These are phyloP conservation scores for Thamnophis elegans DNA, from an alignment of 2,797 vertebrate genomes.

Conservation along the genomic window DNA sequence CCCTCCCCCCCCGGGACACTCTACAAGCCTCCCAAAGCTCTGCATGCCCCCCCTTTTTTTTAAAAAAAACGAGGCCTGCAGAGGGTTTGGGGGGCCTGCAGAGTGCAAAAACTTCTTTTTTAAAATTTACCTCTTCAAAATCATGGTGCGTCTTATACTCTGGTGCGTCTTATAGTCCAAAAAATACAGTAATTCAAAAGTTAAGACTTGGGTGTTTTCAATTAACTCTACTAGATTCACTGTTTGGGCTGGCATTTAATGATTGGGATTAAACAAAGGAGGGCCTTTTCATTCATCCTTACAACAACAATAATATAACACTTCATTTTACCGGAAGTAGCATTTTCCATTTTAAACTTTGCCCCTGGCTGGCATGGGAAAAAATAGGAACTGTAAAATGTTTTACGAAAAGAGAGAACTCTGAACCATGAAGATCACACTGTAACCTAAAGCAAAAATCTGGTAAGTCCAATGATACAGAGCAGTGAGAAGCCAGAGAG, in stretches of 20 bases:
- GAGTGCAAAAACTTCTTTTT: too few species aligned
- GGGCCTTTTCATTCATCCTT: background rate
- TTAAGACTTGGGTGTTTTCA: background rate
- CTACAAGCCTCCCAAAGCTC: too few species aligned
- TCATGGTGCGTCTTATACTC: too few species aligned
- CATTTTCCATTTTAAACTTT: background rate
- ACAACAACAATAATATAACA: background rate
- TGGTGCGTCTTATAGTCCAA: too few species aligned
- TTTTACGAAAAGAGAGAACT: background rate
- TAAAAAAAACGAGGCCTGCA: too few species aligned
- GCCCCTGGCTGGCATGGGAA: too few species aligned
- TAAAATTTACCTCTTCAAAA: too few species aligned
- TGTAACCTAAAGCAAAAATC: background rate
- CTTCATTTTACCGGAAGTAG: background rate
- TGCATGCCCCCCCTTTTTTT: too few species aligned
- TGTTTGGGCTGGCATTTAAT: background rate
- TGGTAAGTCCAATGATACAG: background rate
- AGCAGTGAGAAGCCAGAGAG: background rate
- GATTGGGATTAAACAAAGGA: background rate
- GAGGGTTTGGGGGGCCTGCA: too few species aligned
- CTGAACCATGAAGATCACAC: background rate
- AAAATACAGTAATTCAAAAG: background rate
- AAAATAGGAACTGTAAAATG: background rate
- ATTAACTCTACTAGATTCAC: background rate
- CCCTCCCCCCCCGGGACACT: too few species aligned